Conservation (phyloP, 2,113 vertebrate species). For the Origma solitaria region DNA sequence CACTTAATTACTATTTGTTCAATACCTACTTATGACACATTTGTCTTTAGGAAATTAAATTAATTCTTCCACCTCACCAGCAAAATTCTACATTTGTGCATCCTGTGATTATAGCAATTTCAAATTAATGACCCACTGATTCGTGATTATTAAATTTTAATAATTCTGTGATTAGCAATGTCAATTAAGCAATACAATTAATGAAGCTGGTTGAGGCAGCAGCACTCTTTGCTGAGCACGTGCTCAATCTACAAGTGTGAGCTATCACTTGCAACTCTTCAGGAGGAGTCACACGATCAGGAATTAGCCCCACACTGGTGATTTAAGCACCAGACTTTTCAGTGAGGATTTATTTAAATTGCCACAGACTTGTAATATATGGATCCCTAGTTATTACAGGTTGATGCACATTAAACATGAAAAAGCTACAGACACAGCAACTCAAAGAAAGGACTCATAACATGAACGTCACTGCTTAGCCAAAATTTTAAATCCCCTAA, state of each 20-base stretch:
- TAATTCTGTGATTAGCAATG: constrained; percentile 50
- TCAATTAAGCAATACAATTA: constrained; percentile 11
- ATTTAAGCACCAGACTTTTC: not conserved
- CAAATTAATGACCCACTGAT: constrained; percentile 51
- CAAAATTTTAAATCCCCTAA: constrained; percentile 12
- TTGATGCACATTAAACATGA: not conserved
- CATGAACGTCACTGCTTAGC: not conserved
- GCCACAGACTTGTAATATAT: not conserved
- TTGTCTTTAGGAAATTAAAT: constrained; percentile 55
- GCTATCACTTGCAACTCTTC: not conserved
- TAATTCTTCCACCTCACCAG: constrained; percentile 33
- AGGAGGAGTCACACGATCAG: not conserved
- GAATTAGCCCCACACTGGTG: not conserved
- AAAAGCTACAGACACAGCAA: not conserved
- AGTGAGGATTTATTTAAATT: not conserved
- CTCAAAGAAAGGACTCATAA: not conserved
- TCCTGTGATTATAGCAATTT: constrained; percentile 47
- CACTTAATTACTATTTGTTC: constrained; percentile 40
- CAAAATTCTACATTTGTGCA: constrained; percentile 34
- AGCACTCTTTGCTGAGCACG: not conserved
- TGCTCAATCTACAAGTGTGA: not conserved
- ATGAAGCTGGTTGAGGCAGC: not conserved
- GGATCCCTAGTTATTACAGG: not conserved
- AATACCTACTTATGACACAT: constrained; percentile 1
- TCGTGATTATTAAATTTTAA: constrained; percentile 62